Evolutionary conservation across 2,888 invertebrate genomes (phyloP).

Genomic region (Cactoblastis cactorum): DNA sequence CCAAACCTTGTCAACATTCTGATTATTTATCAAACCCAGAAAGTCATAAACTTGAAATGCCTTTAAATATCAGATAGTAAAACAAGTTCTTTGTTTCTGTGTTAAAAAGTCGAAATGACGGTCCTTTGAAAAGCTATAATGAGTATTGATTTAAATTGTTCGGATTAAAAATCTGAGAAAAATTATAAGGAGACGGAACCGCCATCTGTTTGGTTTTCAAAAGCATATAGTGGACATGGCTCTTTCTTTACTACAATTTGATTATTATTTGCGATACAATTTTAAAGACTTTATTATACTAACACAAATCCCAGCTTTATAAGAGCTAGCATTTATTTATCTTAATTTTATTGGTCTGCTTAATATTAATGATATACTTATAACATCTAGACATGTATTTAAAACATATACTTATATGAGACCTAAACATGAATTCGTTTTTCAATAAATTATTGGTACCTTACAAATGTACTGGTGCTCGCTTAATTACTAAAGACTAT

Average conservation of each 20-base stretch:
- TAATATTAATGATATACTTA: too few relatives aligned
- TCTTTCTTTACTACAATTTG: constrained; percentile 10
- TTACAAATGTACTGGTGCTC: too few relatives aligned
- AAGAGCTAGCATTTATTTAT: too few relatives aligned
- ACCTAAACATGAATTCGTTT: too few relatives aligned
- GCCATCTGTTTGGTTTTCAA: constrained; percentile 46
- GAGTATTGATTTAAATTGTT: constrained; percentile 78
- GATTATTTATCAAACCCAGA: constrained; percentile 62
- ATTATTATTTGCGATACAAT: too few relatives aligned
- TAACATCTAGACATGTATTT: too few relatives aligned
- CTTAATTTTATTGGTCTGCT: too few relatives aligned
- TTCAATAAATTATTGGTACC: too few relatives aligned
- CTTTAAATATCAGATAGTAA: constrained; percentile 73
- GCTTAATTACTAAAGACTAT: too few relatives aligned
- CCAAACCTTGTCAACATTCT: constrained; percentile 50
- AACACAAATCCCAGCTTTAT: too few relatives aligned
- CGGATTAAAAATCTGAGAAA: constrained; percentile 74
- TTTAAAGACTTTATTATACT: too few relatives aligned
- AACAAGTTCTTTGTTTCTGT: constrained; percentile 70
- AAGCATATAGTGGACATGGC: constrained; percentile 43
- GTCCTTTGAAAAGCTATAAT: constrained; percentile 75
- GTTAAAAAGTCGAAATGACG: constrained; percentile 68
- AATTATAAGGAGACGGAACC: constrained; percentile 72
- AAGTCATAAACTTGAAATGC: constrained; percentile 69
- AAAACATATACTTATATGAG: too few relatives aligned